These are phyloP conservation scores for Somateria mollissima DNA, from an alignment of 2,797 vertebrate species.

Conservation along the genomic window DNA sequence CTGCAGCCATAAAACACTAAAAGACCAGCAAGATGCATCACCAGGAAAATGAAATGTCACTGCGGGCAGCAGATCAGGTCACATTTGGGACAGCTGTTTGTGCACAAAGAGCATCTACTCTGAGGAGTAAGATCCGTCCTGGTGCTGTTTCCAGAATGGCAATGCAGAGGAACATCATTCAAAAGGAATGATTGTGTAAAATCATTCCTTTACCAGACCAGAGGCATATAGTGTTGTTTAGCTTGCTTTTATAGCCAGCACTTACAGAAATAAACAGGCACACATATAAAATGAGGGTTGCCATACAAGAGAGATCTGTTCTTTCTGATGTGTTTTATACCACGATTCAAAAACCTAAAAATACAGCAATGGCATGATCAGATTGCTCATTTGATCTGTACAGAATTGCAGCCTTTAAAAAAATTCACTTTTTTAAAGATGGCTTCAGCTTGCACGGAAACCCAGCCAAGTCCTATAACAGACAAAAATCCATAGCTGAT, in stretches of 20 bases:
- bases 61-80: neutral
- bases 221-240: neutral
- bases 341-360: neutral
- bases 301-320: neutral
- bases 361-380: neutral
- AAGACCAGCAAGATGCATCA: neutral
- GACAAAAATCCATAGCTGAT: neutral
- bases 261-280: neutral
- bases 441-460: constrained; percentile 24
- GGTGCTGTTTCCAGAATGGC: neutral
- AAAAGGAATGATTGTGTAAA: neutral
- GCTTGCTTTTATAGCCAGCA: neutral
- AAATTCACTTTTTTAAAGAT: neutral
- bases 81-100: neutral
- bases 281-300: neutral
- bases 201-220: neutral
- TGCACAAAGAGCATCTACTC: neutral
- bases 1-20: neutral
- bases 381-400: constrained; percentile 27
- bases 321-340: constrained; percentile 6
- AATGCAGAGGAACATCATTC: neutral
- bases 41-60: neutral
- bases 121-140: neutral
- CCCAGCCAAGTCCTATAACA: neutral
- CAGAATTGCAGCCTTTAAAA: neutral